Percentiles rank a stretch among this genome's conserved stretches.
Conservation (phyloP, 2,888 invertebrate genomes). For the Papilio gigon region DNA sequence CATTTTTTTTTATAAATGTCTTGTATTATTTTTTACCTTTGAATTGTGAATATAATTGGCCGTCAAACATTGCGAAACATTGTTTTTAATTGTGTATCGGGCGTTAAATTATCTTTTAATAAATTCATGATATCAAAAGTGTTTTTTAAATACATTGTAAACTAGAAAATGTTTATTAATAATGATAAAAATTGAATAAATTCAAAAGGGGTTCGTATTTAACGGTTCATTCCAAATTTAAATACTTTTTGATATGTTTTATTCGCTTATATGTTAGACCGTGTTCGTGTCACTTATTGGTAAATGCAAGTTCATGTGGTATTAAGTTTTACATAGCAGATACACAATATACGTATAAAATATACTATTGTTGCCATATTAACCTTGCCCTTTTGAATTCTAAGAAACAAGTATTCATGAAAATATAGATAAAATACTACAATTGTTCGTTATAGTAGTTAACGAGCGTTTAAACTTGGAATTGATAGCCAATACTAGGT, state of each 20-base stretch:
- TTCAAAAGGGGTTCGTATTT: background rate
- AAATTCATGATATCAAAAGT: background rate
- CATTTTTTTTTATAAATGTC: constrained; percentile 31
- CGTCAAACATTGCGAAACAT: constrained; percentile 21
- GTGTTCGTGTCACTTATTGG: constrained; percentile 40
- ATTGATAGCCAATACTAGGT: background rate
- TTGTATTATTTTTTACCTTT: constrained; percentile 22
- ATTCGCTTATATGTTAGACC: constrained; percentile 31
- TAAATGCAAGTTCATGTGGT: constrained; percentile 43
- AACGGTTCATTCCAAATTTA: background rate
- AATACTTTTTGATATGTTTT: constrained; percentile 7
- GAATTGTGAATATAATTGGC: constrained; percentile 20
- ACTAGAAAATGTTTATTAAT: background rate
- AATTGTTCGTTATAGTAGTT: background rate
- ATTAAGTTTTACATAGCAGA: constrained; percentile 42
- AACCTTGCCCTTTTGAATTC: constrained; percentile 40
- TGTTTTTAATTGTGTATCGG: constrained; percentile 8
- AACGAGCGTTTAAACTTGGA: constrained; percentile 1
- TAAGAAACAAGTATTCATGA: constrained; percentile 40
- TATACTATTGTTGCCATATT: constrained; percentile 39
- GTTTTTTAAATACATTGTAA: background rate
- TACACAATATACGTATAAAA: constrained; percentile 25
- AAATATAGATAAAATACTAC: constrained; percentile 49
- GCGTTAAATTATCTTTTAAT: background rate
- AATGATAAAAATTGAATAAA: background rate